Base-by-base conservation (phyloP, 1,140 invertebrate genomes). In the Lineus longissimus region DNA sequence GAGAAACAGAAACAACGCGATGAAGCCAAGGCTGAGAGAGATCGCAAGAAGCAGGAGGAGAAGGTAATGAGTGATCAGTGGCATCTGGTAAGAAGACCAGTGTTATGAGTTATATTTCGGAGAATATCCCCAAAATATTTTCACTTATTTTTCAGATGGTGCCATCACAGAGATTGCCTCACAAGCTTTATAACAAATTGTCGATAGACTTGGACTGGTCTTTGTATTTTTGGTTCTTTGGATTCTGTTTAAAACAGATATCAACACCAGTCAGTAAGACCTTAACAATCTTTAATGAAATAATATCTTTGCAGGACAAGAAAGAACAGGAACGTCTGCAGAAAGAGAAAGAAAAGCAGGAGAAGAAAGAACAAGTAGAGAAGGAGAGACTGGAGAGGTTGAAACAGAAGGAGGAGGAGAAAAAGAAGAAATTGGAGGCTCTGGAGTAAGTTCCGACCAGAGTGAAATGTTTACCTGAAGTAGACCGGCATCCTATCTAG, bases 321-420 rank as follows among this genome's bases (percentile, higher is more conserved):
- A 75, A 70, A 61, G 64, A 70, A 33, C 59, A 51, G 22, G 68
- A 70, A 41, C 47, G 58, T 2, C 57, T 63, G 13, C 61, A 64
- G 54, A 30, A 68, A 23, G 73, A 73, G 45, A 70, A 70, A 64
- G 71, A 75, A 54, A 66, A 68, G 41, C 57, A 60, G 51, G 67
- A 70, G 27, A 75, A 72, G 55, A 57, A 59, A 51, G 40, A 62
- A 30, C 40, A 63, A 23, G 15, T n/a, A 7, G 65, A 66, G 36
- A 58, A 47, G 36, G 65, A 66, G 61, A 63, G 43, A 59, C 41
- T 58, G 36, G 65, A 63, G 29, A 66, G 59, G 51, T 55, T 66
- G 33, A 63, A 73, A 31, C 67, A 69, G 55, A 73, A 73, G 55
- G 70, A 72, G 54, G 73, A 74, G 43, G 69, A 70, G 45, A 71